A percentile compares a stretch with the other conserved stretches of the same genome.
Conservation (phyloP, 2,113 vertebrate species). For the Hymenochirus boettgeri region DNA sequence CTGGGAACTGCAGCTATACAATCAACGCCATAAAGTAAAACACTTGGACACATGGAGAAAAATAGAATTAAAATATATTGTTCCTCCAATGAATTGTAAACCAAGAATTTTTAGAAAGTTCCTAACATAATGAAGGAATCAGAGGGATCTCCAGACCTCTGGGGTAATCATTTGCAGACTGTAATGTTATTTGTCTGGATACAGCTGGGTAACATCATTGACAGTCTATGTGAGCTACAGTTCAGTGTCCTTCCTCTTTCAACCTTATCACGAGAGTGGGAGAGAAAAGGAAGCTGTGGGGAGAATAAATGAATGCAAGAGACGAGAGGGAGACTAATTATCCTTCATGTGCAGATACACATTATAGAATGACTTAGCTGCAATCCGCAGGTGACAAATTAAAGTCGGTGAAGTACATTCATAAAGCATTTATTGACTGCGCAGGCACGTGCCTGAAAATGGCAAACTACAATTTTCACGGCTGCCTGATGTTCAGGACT, state of each 20-base stretch:
- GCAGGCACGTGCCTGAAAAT: neutral
- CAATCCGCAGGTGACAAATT: neutral
- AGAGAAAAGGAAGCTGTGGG: neutral
- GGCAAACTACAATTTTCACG: neutral
- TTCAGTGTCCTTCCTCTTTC: neutral
- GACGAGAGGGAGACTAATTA: neutral
- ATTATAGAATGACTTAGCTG: neutral
- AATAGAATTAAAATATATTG: no score
- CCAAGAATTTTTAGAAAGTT: neutral
- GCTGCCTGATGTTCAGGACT: neutral
- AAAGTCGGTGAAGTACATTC: neutral
- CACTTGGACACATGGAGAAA: no score
- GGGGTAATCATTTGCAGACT: neutral
- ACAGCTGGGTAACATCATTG: slow-evolving; percentile 13
- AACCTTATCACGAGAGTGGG: neutral
- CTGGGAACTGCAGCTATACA: no score
- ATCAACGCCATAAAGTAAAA: no score
- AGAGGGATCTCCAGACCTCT: neutral
- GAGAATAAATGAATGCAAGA: slow-evolving; percentile 8
- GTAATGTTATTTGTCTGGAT: neutral
- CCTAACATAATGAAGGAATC: slow-evolving; percentile 5
- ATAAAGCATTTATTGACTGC: neutral
- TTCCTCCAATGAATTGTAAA: no score
- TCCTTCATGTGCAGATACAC: neutral
- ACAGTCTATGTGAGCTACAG: neutral